Base-by-base conservation (phyloP, 2,113 vertebrate genomes). In the Pagrus major region DNA sequence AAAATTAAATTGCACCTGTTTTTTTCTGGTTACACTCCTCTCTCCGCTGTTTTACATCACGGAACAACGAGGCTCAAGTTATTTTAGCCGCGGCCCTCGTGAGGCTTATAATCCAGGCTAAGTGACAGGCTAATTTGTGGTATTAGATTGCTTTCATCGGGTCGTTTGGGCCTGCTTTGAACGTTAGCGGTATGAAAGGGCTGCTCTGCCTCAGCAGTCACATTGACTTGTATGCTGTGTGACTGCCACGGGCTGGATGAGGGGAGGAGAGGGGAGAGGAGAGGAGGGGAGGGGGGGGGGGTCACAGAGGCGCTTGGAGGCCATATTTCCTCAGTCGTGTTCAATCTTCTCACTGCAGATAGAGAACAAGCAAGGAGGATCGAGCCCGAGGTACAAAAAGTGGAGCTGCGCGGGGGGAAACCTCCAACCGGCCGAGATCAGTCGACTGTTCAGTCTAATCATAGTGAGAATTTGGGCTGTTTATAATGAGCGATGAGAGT, bases 51-150 rank as follows among this genome's bases (percentile, higher is more conserved):
- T 86, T 87, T 76, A 80, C 83, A 90, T 86, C 69, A 85, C 41
- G 15, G 76, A 85, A 84, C 76, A 93, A 84, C 27, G 35, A 75
- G 78, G 86, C 86, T 83, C 31, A 33, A 83, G 81, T 92, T 93
- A 91, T 94, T 93, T 87, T 68, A 85, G 84, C 85, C 10, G 11
- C 2, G 71, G 80, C 77, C 85, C 90, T 80, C 61, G 4, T 59
- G 87, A 86, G 91, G 86, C 56, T 88, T 87, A 87, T 92, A 93
- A 93, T 92, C 89, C 93, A 65, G 80, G 78, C 86, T 93, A 93
- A 94, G 88, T 93, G 92, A 93, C 90, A 89, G 88, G 84, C 89
- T 93, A 91, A 94, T 95, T 94, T 91, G 88, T 80, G 86, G 89
- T 80, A 91, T 93, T 88, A 91, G 89, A 93, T 93, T 90, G 85